phyloP scores from a whole-genome alignment of 2,888 invertebrate genomes.

The Nipponacmea schrenckii region DNA sequence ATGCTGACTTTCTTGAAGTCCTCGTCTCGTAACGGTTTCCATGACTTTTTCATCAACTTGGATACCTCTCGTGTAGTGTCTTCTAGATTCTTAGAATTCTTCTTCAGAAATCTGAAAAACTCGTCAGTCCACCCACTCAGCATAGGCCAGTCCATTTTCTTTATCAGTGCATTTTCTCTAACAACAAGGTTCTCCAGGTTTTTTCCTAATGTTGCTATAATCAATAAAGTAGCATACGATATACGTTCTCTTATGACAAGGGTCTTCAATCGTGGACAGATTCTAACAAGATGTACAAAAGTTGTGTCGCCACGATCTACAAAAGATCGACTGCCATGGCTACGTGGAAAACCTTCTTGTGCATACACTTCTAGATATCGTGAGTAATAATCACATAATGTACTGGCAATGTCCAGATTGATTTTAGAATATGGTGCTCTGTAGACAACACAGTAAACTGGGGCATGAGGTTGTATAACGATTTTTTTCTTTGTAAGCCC shows the following conservation, averaged over 20 bases:
- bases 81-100: constrained; percentile 75
- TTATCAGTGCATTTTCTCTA: constrained; percentile 80
- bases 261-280: constrained; percentile 77
- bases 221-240: constrained; percentile 80
- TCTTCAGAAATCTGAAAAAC: constrained; percentile 76
- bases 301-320: constrained; percentile 78
- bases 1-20: constrained; percentile 51
- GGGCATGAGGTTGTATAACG: constrained; percentile 78
- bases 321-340: constrained; percentile 77
- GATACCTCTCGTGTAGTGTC: constrained; percentile 78
- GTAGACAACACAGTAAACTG: constrained; percentile 76
- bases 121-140: constrained; percentile 77
- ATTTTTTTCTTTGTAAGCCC: constrained; percentile 67
- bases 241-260: constrained; percentile 80
- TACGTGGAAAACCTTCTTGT: constrained; percentile 77
- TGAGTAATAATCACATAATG: constrained; percentile 74
- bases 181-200: constrained; percentile 76
- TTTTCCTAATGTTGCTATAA: constrained; percentile 76
- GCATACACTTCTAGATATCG: constrained; percentile 73
- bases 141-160: constrained; percentile 74
- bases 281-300: constrained; percentile 76
- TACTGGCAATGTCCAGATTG: constrained; percentile 71
- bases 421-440: constrained; percentile 75
- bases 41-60: constrained; percentile 75
- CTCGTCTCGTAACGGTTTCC: constrained; percentile 71